Evolutionary conservation across 2,888 invertebrate genomes (phyloP).

Genomic region (Unio pictorum): DNA sequence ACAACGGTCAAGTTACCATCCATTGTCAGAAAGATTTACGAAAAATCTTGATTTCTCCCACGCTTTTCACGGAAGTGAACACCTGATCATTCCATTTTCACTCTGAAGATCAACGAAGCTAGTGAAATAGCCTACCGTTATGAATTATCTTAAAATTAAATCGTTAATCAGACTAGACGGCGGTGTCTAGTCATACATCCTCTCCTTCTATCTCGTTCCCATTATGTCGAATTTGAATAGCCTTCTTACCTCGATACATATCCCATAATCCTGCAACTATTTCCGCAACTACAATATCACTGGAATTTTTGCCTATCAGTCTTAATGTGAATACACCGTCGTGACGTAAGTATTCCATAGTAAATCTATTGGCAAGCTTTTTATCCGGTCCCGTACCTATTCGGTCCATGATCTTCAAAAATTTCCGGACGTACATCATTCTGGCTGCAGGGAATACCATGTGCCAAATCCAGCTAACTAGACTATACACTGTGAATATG

Average conservation of each 20-base stretch:
- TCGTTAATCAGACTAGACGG: no score
- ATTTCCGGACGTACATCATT: slow-evolving; percentile 71
- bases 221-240: slow-evolving; percentile 59
- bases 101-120: no score
- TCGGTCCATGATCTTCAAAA: slow-evolving; percentile 72
- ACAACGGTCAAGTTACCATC: no score
- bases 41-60: no score
- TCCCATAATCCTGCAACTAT: slow-evolving; percentile 69
- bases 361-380: slow-evolving; percentile 68
- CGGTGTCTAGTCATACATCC: slow-evolving; percentile 56
- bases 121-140: no score
- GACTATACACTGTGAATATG: slow-evolving; percentile 62
- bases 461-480: slow-evolving; percentile 67
- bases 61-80: no score
- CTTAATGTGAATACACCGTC: slow-evolving; percentile 70
- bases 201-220: slow-evolving; percentile 63
- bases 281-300: slow-evolving; percentile 69
- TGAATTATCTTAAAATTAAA: no score
- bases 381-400: slow-evolving; percentile 65
- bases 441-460: slow-evolving; percentile 69
- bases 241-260: slow-evolving; percentile 64
- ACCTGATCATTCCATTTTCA: no score
- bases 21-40: no score
- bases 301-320: slow-evolving; percentile 68
- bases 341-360: slow-evolving; percentile 67